A percentile compares a stretch with the other conserved stretches of the same genome.
These are phyloP conservation scores for Carabus problematicus DNA, from an alignment of 2,888 invertebrate genomes.

Conservation along the genomic window DNA sequence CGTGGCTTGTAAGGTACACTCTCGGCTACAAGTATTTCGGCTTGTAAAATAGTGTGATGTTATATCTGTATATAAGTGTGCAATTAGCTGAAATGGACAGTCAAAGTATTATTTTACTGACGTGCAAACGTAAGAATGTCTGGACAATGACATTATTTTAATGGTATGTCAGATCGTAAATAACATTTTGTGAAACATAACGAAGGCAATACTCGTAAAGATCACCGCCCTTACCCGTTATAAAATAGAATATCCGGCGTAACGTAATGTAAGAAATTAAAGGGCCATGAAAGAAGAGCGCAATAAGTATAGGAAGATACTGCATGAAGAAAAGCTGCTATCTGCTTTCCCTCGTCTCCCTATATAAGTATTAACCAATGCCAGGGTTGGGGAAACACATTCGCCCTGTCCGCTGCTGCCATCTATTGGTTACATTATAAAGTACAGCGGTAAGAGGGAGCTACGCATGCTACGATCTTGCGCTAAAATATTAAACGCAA, in stretches of 20 bases:
- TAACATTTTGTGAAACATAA: slow-evolving; percentile 37
- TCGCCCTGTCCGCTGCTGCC: background rate
- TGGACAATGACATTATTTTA: slow-evolving; percentile 33
- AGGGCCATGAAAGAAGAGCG: slow-evolving; percentile 34
- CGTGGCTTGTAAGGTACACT: too few species aligned
- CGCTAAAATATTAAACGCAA: slow-evolving; percentile 34
- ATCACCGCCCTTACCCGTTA: slow-evolving; percentile 15
- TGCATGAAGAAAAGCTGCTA: slow-evolving; percentile 30
- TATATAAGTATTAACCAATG: background rate
- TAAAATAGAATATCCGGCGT: slow-evolving; percentile 21
- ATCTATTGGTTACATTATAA: slow-evolving; percentile 20
- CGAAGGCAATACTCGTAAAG: slow-evolving; percentile 31
- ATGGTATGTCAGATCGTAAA: slow-evolving; percentile 37
- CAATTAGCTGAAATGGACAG: too few species aligned
- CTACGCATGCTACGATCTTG: slow-evolving; percentile 17
- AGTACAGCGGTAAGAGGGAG: slow-evolving; percentile 1
- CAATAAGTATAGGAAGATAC: slow-evolving; percentile 16
- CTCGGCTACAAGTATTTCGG: too few species aligned
- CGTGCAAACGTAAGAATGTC: background rate
- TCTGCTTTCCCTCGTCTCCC: background rate
- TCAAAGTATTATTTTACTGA: too few species aligned
- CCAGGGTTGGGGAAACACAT: background rate
- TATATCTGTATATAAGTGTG: too few species aligned
- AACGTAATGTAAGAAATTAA: slow-evolving; percentile 39
- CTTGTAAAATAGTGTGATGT: too few species aligned